Evolutionary conservation across 2,113 vertebrate species (phyloP).

Genomic region (Rhinolophus sinicus): DNA sequence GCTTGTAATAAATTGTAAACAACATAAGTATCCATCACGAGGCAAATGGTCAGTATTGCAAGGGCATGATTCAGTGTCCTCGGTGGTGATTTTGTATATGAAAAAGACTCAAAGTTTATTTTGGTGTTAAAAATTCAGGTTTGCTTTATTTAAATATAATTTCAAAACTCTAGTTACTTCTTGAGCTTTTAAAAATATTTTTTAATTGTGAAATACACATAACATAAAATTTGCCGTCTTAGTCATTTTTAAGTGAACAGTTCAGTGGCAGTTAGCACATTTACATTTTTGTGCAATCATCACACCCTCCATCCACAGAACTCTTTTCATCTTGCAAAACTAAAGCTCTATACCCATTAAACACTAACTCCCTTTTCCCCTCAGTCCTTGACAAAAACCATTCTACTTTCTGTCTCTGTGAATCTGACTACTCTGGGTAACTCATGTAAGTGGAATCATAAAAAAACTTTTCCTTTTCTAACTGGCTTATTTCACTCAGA

Average conservation of each 20-base stretch:
- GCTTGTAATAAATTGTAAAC: neutral
- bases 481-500: neutral
- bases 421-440: neutral
- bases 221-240: neutral
- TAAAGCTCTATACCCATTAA: neutral
- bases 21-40: neutral
- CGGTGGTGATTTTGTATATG: neutral
- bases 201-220: neutral
- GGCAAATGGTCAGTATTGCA: too few relatives aligned
- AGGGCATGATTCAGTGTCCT: neutral
- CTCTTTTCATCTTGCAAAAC: neutral
- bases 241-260: neutral
- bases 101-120: neutral
- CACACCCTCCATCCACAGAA: neutral
- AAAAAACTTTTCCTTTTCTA: neutral
- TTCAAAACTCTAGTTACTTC: neutral
- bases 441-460: neutral
- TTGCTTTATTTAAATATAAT: neutral
- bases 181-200: neutral
- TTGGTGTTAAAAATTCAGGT: neutral
- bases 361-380: neutral
- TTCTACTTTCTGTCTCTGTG: neutral
- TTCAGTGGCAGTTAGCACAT: neutral
- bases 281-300: neutral
- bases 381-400: neutral